Conservation (phyloP, 2,797 vertebrate species). For the Coregonus sp. region DNA sequence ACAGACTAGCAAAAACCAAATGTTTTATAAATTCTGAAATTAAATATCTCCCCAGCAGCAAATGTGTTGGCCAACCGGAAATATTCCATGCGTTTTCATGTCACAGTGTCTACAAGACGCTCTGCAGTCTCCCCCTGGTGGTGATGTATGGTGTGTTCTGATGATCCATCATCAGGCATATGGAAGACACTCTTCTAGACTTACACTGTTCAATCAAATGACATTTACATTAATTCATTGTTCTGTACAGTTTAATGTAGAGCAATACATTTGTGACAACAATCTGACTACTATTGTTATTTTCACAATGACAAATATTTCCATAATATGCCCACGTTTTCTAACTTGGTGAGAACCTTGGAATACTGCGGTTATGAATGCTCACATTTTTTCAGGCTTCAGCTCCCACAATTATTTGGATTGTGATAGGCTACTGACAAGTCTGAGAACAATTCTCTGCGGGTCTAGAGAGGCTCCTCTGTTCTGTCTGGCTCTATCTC, state of each 20-base stretch:
- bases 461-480: not conserved
- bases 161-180: too few species aligned
- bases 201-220: too few species aligned
- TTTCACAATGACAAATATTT: too few species aligned
- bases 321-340: not conserved
- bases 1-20: too few species aligned
- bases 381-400: not conserved
- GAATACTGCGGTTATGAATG: not conserved
- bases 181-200: too few species aligned
- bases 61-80: conserved; percentile 16
- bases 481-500: not conserved
- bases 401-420: not conserved
- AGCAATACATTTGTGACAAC: too few species aligned
- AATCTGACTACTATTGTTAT: too few species aligned
- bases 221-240: too few species aligned
- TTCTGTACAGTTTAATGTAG: too few species aligned
- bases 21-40: too few species aligned
- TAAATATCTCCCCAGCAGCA: not conserved
- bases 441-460: not conserved
- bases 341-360: not conserved
- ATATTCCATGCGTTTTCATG: not conserved
- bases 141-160: too few species aligned
- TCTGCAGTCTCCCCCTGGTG: too few species aligned
- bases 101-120: not conserved
- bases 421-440: not conserved